Conservation (phyloP, 64 coral and sea anemone species). For the Porites australiensis region DNA sequence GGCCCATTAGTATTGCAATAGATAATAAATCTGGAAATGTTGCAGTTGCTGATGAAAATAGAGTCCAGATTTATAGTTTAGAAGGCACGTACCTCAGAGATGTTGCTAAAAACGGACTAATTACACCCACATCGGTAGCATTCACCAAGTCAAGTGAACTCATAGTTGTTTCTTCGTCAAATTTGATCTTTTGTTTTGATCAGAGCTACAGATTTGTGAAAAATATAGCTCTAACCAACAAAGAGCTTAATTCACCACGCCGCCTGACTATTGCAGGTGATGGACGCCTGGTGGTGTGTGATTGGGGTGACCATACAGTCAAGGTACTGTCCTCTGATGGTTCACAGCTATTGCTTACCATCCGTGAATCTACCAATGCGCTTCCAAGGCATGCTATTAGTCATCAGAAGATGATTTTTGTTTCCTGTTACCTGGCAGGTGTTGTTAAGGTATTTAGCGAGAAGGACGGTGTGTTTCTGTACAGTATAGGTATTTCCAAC, state of each 20-base stretch:
- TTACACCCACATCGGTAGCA: background rate
- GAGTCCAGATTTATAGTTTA: background rate
- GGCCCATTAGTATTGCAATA: background rate
- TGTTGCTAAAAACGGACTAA: background rate
- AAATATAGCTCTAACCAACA: background rate
- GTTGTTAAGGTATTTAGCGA: background rate
- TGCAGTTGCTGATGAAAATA: background rate
- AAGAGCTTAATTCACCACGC: background rate
- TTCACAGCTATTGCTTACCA: background rate
- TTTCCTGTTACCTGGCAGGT: background rate
- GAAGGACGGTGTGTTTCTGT: too few species aligned
- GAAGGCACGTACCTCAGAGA: background rate
- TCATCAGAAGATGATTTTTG: background rate
- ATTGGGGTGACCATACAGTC: background rate
- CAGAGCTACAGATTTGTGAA: background rate
- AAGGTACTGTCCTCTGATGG: background rate
- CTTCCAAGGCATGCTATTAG: too few species aligned
- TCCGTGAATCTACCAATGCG: too few species aligned
- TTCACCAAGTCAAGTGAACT: background rate
- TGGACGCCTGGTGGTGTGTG: too few species aligned
- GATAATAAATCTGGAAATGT: background rate
- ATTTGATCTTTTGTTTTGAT: background rate
- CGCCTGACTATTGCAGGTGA: background rate
- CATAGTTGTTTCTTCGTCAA: background rate
- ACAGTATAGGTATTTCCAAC: too few species aligned